Conservation (phyloP, 2,888 invertebrate genomes). For the Entomobrya multifasciata region DNA sequence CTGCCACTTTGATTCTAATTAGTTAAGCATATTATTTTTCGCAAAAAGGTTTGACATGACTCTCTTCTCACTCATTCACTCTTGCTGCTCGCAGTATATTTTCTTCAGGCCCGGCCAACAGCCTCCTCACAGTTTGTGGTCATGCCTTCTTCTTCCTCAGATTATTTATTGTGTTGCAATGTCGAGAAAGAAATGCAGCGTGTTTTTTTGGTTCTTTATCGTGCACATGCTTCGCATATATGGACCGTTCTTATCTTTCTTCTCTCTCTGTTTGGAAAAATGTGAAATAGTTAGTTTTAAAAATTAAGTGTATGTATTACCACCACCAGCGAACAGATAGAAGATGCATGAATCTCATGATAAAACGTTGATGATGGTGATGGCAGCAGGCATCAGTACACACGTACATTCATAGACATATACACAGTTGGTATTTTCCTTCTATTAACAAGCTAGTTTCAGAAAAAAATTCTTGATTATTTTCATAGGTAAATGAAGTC, state of each 20-base stretch:
- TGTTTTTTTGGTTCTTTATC: slow-evolving; percentile 41
- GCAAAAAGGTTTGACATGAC: slow-evolving; percentile 59
- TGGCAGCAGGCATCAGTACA: slow-evolving; percentile 22
- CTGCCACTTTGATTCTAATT: slow-evolving; percentile 72
- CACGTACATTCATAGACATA: background rate
- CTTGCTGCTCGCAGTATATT: slow-evolving; percentile 18
- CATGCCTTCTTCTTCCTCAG: slow-evolving; percentile 43
- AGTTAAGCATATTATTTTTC: slow-evolving; percentile 71
- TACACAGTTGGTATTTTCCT: slow-evolving; percentile 27
- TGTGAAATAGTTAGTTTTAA: slow-evolving; percentile 19
- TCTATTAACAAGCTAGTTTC: slow-evolving; percentile 21
- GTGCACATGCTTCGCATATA: slow-evolving; percentile 30
- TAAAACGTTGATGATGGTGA: too few relatives aligned
- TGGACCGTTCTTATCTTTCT: slow-evolving; percentile 40
- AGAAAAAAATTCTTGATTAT: background rate
- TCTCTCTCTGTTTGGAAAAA: slow-evolving; percentile 28
- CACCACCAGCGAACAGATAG: background rate
- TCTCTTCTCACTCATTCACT: slow-evolving; percentile 39
- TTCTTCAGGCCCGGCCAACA: slow-evolving; percentile 8
- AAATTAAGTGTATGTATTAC: slow-evolving; percentile 20
- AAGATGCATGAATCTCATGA: background rate
- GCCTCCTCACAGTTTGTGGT: slow-evolving; percentile 73
- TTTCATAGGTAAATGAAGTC: too few relatives aligned
- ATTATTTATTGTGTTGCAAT: slow-evolving; percentile 49
- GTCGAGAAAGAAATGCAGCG: slow-evolving; percentile 35